Conservation (phyloP, 2,797 vertebrate species). For the Gymnopithys bicolor region DNA sequence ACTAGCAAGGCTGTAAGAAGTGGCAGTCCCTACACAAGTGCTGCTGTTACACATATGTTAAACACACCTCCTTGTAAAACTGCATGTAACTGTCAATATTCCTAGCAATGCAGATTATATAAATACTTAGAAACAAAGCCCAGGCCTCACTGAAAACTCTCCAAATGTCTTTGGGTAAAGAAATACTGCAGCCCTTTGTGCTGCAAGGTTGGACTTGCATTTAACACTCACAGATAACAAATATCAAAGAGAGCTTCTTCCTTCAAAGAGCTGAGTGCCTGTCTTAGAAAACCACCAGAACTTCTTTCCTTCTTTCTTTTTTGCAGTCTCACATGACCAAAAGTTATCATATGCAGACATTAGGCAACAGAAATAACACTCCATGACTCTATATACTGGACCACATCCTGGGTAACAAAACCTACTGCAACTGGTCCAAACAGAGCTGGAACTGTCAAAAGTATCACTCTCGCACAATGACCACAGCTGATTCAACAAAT, state of each 20-base stretch:
- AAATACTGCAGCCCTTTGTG: not conserved
- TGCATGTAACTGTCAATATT: not conserved
- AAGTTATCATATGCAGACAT: constrained; percentile 19
- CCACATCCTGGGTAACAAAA: not conserved
- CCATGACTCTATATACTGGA: not conserved
- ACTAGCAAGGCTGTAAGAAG: not conserved
- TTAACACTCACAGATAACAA: not conserved
- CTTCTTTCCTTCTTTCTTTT: not conserved
- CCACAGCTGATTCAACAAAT: constrained; percentile 20
- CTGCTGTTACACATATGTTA: not conserved
- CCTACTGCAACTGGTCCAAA: not conserved
- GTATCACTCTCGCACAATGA: not conserved
- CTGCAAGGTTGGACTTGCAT: not conserved
- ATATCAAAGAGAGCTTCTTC: not conserved
- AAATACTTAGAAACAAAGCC: constrained; percentile 2
- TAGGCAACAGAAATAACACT: constrained; percentile 30
- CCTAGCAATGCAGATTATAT: not conserved
- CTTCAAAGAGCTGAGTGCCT: not conserved
- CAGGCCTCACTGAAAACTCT: constrained; percentile 4
- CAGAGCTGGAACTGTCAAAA: not conserved
- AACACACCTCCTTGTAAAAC: not conserved
- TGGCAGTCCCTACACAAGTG: not conserved
- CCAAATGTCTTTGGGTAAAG: not conserved
- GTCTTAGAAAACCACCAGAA: constrained; percentile 46
- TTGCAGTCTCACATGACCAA: not conserved